phyloP scores from a whole-genome alignment of 2,113 vertebrate genomes.

The Chloroceryle aenea region DNA sequence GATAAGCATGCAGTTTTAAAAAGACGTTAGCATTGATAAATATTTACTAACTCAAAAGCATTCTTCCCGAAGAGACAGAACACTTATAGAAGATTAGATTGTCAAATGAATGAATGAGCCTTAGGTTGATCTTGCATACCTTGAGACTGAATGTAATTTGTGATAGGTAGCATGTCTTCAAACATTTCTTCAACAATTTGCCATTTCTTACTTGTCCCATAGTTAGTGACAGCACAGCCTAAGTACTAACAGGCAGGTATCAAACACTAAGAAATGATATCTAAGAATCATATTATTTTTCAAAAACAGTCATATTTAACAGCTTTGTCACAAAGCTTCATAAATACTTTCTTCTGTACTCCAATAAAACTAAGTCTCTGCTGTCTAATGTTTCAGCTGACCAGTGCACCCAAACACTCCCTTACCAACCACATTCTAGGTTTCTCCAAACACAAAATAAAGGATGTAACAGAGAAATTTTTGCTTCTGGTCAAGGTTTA shows the following conservation, averaged over 20 bases:
- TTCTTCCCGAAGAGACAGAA: not conserved
- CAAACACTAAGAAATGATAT: not conserved
- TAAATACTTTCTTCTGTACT: not conserved
- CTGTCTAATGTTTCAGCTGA: not conserved
- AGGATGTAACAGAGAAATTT: not conserved
- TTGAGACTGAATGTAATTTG: not conserved
- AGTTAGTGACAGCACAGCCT: not conserved
- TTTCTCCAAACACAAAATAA: not conserved
- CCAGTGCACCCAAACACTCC: not conserved
- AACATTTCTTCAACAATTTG: not conserved
- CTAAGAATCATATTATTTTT: not conserved
- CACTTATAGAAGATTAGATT: not conserved
- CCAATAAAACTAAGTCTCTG: not conserved
- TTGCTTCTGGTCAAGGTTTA: not conserved
- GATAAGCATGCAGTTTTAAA: not conserved
- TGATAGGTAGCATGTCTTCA: not conserved
- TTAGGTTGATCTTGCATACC: not conserved
- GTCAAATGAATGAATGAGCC: not conserved
- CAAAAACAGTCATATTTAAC: not conserved
- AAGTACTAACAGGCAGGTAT: no score
- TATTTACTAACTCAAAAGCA: conserved; percentile 14
- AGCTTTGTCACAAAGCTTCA: not conserved
- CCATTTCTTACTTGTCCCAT: not conserved
- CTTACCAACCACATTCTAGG: not conserved
- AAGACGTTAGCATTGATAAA: not conserved